These are phyloP conservation scores for Acanthurus lineatus DNA, from an alignment of 2,797 vertebrate genomes.

Conservation along the genomic window DNA sequence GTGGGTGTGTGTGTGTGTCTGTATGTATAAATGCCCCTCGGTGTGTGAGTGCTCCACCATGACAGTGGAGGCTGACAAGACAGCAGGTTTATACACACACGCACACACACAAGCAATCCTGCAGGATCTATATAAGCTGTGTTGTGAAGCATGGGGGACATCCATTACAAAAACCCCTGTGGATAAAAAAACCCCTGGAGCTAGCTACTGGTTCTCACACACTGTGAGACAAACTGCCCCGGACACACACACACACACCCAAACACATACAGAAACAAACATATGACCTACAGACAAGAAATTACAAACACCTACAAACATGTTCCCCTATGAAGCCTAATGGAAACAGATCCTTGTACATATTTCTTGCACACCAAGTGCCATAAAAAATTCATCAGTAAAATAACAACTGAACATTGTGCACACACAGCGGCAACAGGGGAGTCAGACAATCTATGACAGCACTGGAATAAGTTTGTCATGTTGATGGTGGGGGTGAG, in stretches of 20 bases:
- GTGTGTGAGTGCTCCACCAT: slow-evolving; percentile 57
- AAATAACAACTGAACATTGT: slow-evolving; percentile 37
- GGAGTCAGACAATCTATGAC: slow-evolving; percentile 50
- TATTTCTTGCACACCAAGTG: slow-evolving; percentile 39
- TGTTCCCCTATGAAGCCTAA: slow-evolving; percentile 57
- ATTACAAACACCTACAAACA: slow-evolving; percentile 56
- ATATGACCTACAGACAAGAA: slow-evolving; percentile 52
- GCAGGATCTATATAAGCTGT: slow-evolving; percentile 73
- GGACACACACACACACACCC: slow-evolving; percentile 37
- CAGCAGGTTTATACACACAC: slow-evolving; percentile 59
- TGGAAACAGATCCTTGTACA: slow-evolving; percentile 55
- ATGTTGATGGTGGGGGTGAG: slow-evolving; percentile 25
- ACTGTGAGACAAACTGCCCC: slow-evolving; percentile 74
- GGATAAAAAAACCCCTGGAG: slow-evolving; percentile 71
- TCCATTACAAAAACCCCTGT: slow-evolving; percentile 75
- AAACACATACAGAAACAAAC: slow-evolving; percentile 27
- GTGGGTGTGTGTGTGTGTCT: slow-evolving; percentile 23
- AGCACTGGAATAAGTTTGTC: slow-evolving; percentile 57
- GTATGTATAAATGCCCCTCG: slow-evolving; percentile 44
- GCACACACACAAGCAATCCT: slow-evolving; percentile 39
- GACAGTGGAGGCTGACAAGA: slow-evolving; percentile 67
- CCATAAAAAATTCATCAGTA: slow-evolving; percentile 70
- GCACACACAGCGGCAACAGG: slow-evolving; percentile 21
- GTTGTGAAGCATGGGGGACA: slow-evolving; percentile 67
- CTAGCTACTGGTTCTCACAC: slow-evolving; percentile 67